Conservation (phyloP, 2,888 invertebrate genomes). For the Stramonita haemastoma region DNA sequence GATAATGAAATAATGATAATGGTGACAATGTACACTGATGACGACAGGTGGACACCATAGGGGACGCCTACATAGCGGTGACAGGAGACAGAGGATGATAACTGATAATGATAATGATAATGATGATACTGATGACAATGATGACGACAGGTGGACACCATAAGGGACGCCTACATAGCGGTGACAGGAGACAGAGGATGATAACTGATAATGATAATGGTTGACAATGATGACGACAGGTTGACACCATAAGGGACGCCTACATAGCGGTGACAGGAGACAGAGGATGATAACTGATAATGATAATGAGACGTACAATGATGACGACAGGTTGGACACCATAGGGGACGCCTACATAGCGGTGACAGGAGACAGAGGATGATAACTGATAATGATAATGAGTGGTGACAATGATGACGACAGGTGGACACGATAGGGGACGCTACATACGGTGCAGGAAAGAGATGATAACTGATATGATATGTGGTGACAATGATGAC, state of each 20-base stretch:
- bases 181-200: not conserved
- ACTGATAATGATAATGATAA: not conserved
- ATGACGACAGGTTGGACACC: not conserved
- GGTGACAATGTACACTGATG: not conserved
- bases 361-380: too few species aligned
- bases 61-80: too few species aligned
- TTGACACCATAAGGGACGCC: not conserved
- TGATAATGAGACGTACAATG: not conserved
- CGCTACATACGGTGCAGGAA: not conserved
- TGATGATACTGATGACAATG: not conserved
- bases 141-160: not conserved
- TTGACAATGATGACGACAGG: slow-evolving; percentile 3
- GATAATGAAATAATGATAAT: not conserved
- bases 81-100: not conserved
- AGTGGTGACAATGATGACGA: not conserved
- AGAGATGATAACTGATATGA: not conserved
- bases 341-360: too few species aligned
- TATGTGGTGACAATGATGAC: not conserved
- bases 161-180: not conserved
- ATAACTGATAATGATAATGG: not conserved
- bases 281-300: not conserved
- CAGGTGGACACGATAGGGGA: slow-evolving; percentile 9
- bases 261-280: slow-evolving; percentile 6
- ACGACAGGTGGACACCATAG: slow-evolving; percentile 4
- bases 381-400: not conserved